Evolutionary conservation across 2,113 vertebrate species (phyloP).

Genomic region (Calcarius ornatus): DNA sequence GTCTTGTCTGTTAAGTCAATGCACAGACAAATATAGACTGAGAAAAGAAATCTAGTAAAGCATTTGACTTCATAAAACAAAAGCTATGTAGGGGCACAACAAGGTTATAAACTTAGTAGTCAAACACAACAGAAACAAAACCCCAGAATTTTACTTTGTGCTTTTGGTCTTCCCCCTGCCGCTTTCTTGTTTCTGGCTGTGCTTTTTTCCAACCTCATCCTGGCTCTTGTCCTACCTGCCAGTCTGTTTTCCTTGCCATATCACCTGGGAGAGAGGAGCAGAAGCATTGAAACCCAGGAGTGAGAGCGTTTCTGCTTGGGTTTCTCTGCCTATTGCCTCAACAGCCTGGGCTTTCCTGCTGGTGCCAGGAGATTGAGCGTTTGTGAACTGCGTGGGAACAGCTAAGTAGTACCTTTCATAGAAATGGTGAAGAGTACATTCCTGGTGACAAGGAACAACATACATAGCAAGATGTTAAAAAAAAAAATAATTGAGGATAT

Average conservation of each 20-base stretch:
- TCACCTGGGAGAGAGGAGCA: background rate
- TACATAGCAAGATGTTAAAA: background rate
- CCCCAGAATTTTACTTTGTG: background rate
- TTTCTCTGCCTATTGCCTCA: background rate
- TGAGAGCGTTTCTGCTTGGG: fast-evolving
- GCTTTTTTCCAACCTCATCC: background rate
- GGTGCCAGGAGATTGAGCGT: background rate
- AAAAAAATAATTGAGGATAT: background rate
- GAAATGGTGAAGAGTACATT: background rate
- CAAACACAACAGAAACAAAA: background rate
- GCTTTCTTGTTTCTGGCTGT: background rate
- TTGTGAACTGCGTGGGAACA: background rate
- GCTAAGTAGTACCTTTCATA: background rate
- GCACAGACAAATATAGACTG: background rate
- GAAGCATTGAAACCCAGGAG: background rate
- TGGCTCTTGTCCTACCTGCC: background rate
- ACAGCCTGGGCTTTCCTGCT: background rate
- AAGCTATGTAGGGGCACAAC: background rate
- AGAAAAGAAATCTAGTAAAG: background rate
- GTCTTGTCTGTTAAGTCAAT: background rate
- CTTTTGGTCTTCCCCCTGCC: background rate
- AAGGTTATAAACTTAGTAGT: background rate
- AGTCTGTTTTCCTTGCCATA: background rate
- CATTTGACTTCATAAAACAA: background rate
- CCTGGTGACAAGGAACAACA: background rate